phyloP scores from a whole-genome alignment of 2,797 vertebrate genomes.

The Rhinophrynus dorsalis region DNA sequence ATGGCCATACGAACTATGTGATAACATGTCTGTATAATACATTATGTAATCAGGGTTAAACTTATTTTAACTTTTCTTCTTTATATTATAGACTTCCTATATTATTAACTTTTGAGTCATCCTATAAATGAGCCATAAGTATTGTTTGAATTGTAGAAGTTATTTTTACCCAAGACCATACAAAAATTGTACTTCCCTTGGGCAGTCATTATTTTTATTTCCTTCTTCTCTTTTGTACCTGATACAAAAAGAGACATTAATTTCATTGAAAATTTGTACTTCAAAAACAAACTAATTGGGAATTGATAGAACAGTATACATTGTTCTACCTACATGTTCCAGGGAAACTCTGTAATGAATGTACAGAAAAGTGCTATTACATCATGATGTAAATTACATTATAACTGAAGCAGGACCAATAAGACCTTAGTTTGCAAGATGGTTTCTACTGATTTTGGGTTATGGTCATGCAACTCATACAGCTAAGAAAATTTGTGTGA shows the following conservation, averaged over 20 bases:
- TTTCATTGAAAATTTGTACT: constrained; percentile 36
- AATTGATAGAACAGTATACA: constrained; percentile 33
- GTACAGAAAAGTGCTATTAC: constrained; percentile 31
- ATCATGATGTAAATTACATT: constrained; percentile 36
- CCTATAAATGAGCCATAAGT: constrained; percentile 31
- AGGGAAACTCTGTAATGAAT: constrained; percentile 23
- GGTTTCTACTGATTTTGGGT: constrained; percentile 41
- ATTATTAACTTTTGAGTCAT: constrained; percentile 27
- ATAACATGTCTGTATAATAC: constrained; percentile 15
- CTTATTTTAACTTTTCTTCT: neutral
- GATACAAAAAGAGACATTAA: constrained; percentile 35
- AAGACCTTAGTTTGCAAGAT: constrained; percentile 37
- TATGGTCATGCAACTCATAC: no score
- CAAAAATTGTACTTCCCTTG: constrained; percentile 25
- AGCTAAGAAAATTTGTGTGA: no score
- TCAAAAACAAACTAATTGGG: constrained; percentile 47
- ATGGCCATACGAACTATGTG: constrained; percentile 8
- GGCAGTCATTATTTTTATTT: constrained; percentile 44
- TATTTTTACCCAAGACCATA: constrained; percentile 10
- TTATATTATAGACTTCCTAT: constrained; percentile 10
- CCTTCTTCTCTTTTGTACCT: constrained; percentile 13
- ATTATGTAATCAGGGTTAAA: constrained; percentile 4
- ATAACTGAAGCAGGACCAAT: constrained; percentile 30
- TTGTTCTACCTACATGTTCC: constrained; percentile 28
- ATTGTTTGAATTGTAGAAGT: constrained; percentile 32